phyloP scores from a whole-genome alignment of 1,140 invertebrate genomes.

The Drosophila bocki region DNA sequence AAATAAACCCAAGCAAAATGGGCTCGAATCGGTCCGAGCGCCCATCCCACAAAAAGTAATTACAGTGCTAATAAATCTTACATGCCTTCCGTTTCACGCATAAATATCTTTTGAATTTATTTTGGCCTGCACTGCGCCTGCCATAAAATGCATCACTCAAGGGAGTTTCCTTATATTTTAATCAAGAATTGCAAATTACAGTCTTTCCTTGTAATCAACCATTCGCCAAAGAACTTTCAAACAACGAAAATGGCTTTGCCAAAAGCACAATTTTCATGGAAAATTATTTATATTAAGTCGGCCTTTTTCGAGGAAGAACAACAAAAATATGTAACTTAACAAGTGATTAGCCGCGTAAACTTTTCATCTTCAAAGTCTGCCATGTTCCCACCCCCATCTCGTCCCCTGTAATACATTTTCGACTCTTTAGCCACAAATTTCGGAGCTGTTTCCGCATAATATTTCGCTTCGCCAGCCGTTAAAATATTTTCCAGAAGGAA shows the following conservation, averaged over 20 bases:
- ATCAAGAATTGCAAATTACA: constrained; percentile 1
- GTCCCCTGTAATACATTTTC: not conserved
- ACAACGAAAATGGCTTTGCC: constrained; percentile 42
- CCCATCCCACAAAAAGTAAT: constrained; percentile 16
- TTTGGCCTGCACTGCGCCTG: not conserved
- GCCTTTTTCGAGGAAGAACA: not conserved
- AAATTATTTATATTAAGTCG: not conserved
- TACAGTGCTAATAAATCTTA: constrained; percentile 19
- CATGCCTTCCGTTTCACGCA: constrained; percentile 12
- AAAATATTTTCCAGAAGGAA: not conserved
- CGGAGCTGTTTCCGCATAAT: no score
- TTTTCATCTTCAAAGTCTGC: constrained; percentile 57
- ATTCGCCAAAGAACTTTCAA: constrained; percentile 41
- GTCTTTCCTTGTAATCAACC: constrained; percentile 30
- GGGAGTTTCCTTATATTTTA: constrained; percentile 31
- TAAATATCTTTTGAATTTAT: constrained; percentile 1
- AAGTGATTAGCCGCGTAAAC: constrained; percentile 66
- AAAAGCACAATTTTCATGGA: constrained; percentile 2
- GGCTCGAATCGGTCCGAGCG: constrained; percentile 2
- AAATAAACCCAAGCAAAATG: constrained; percentile 29
- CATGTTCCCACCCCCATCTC: not conserved
- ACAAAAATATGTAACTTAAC: constrained; percentile 62
- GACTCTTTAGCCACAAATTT: constrained; percentile 24
- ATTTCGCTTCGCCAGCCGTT: no score
- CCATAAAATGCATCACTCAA: constrained; percentile 8